A percentile compares a stretch with the other conserved stretches of the same genome.
phyloP scores from a whole-genome alignment of 2,113 vertebrate species.

The Mungos mungo region DNA sequence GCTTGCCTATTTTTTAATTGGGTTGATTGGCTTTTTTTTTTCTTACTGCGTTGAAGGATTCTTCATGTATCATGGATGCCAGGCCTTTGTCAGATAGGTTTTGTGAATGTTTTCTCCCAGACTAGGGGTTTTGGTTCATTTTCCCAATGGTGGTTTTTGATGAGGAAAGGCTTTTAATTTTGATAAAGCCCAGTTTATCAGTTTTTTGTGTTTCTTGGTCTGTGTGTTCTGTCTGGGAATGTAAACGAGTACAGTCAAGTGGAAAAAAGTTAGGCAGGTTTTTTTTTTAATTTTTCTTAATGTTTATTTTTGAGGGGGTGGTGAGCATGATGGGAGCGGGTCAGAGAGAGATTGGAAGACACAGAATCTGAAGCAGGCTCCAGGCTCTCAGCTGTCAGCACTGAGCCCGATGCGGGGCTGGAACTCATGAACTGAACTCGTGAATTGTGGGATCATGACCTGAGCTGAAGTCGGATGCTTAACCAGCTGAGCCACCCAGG shows the following conservation, averaged over 20 bases:
- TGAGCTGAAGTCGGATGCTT: too few relatives aligned
- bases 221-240: neutral
- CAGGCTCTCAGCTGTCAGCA: too few relatives aligned
- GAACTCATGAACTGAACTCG: too few relatives aligned
- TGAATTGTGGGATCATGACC: too few relatives aligned
- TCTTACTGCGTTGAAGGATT: neutral
- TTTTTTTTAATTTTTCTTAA: too few relatives aligned
- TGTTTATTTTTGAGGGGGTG: too few relatives aligned
- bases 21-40: neutral
- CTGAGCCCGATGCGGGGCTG: too few relatives aligned
- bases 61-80: neutral
- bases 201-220: neutral
- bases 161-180: neutral
- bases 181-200: neutral
- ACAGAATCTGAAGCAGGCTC: too few relatives aligned
- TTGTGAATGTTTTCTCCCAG: conserved; percentile 22
- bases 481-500: too few relatives aligned
- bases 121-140: neutral
- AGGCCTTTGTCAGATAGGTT: neutral
- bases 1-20: neutral
- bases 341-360: too few relatives aligned
- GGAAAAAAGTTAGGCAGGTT: neutral
- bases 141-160: neutral
- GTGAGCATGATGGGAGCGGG: too few relatives aligned
- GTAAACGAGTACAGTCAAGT: neutral